Base-by-base conservation (phyloP, 2,797 vertebrate species). In the Microhierax caerulescens region DNA sequence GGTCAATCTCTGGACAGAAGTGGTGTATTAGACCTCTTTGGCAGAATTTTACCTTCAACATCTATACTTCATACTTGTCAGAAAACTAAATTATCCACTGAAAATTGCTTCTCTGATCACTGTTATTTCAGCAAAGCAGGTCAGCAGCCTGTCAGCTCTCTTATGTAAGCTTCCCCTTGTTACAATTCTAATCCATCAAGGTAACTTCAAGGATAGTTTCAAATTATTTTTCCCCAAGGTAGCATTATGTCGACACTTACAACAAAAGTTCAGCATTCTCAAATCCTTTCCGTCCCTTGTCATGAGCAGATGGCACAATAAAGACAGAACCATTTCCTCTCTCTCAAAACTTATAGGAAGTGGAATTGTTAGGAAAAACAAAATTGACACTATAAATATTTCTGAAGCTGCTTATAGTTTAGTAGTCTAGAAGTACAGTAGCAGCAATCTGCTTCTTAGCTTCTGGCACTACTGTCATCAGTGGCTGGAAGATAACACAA, bases 71-170 rank as follows among this genome's bases (percentile, higher is more conserved):
- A 2, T 85, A 90, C 54, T 76, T 96, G 83, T 89, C 88, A 97
- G 74, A 76, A 96, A 96, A 86, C 73, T 89, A 88, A 96, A 91
- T 81, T 93, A 94, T 93, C 68, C 39, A 47, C 78, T 81, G 92
- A 96, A 96, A 96, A 95, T 76, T 95, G 50, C 32, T 84, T 93
- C 70, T 77, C 73, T 85, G 84, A 91, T 94, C 72, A 36, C 56
- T 90, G 74, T 91, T 95, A 83, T 90, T 95, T 96, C 85, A 93
- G 80, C 76, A 94, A 95, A 94, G 32, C 90, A 78, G 82, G 77
- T 93, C 94, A 96, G 61, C 89, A 89, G 23, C 43, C 72, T 96
- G 92, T 87, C 92, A 91, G 74, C 22, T 90, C 11, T 80, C 59
- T 67, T 80, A 36, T 41, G 59, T 69, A 95, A 68, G 60, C 79